These are phyloP conservation scores for Silurus meridionalis DNA, from an alignment of 2,113 vertebrate species.

Conservation along the genomic window DNA sequence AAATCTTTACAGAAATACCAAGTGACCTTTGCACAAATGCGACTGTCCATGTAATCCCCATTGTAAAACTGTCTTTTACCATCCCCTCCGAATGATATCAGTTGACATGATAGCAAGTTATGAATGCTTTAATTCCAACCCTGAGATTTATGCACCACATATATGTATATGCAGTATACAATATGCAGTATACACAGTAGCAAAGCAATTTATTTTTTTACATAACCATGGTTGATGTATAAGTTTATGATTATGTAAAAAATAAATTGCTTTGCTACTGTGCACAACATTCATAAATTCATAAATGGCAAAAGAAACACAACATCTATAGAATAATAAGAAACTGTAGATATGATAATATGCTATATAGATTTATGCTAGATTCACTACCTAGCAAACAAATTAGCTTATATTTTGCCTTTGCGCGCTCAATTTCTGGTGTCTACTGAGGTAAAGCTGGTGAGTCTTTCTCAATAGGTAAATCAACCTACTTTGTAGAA, in stretches of 20 bases:
- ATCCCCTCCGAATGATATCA: neutral
- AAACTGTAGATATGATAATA: neutral
- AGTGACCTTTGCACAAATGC: neutral
- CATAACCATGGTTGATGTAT: too few relatives aligned
- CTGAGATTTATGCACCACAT: neutral
- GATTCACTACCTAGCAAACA: neutral
- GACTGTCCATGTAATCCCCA: neutral
- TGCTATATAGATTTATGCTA: too few relatives aligned
- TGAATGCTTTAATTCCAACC: constrained; percentile 2
- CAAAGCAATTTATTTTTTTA: too few relatives aligned
- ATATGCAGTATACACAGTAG: too few relatives aligned
- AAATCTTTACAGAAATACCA: neutral
- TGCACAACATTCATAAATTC: neutral
- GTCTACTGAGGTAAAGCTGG: neutral
- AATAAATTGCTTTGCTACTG: neutral
- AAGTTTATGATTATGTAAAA: too few relatives aligned
- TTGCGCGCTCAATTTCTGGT: neutral
- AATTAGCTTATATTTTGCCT: neutral
- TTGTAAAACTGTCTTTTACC: neutral
- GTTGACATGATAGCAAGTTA: too few relatives aligned
- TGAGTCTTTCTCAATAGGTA: too few relatives aligned
- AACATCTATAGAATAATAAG: neutral
- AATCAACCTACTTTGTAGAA: neutral
- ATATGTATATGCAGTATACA: neutral
- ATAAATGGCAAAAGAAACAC: neutral